Evolutionary conservation across 2,113 vertebrate genomes (phyloP).

Genomic region (Eolophus roseicapilla): DNA sequence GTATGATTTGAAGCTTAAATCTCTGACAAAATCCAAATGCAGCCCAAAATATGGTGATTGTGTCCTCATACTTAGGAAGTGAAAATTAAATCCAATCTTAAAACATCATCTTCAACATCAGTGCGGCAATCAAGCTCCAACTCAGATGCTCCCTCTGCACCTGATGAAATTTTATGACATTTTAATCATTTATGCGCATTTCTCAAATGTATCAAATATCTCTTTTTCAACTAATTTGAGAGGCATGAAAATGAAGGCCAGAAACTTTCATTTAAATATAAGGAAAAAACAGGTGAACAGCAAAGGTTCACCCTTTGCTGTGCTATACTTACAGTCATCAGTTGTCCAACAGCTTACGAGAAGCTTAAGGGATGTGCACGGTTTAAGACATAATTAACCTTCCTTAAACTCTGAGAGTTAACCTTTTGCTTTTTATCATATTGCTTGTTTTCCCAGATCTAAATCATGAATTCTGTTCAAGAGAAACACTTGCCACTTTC

Average conservation of each 20-base stretch:
- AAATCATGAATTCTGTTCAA: not conserved
- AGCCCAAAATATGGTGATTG: not conserved
- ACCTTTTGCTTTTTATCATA: not conserved
- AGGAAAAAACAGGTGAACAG: not conserved
- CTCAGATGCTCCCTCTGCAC: not conserved
- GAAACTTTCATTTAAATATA: not conserved
- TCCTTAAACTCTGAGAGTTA: not conserved
- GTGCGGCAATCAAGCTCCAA: not conserved
- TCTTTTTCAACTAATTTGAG: not conserved
- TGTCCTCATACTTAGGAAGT: not conserved
- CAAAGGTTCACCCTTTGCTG: not conserved
- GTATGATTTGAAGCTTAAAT: not conserved
- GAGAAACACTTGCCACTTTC: not conserved
- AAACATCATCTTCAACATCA: not conserved
- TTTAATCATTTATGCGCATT: not conserved
- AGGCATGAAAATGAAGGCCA: not conserved
- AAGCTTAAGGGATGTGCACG: not conserved
- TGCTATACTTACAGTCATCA: not conserved
- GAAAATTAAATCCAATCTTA: not conserved
- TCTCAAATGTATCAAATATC: not conserved
- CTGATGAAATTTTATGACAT: not conserved
- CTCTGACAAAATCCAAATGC: not conserved
- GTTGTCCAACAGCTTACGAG: not conserved
- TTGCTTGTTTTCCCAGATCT: not conserved
- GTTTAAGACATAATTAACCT: not conserved